Base-by-base conservation (phyloP, 2,888 invertebrate species). In the Patella ulyssiponensis region DNA sequence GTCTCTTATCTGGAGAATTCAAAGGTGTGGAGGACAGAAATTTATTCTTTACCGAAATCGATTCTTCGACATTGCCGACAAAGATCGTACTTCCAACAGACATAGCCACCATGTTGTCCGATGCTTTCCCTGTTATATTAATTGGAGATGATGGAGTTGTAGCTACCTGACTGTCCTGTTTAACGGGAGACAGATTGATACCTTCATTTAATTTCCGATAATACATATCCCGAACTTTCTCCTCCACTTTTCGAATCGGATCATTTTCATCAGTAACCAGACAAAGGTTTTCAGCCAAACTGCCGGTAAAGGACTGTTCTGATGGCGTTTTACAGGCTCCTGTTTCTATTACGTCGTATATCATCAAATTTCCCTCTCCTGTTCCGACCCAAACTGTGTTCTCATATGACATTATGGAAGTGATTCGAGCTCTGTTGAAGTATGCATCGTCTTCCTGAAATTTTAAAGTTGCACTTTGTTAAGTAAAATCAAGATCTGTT, bases 341-440 rank as follows among this genome's bases (percentile, higher is more conserved):
- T 56, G 80, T 79, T 64, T 86, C 86, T 23, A 84, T 72, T 9
- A 89, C 80, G 74, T 91, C 91, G 79, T 91, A 92, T 52, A 91
- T 89, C 75, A 90, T 88, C 44, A 92, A 83, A 77, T 89, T 92
- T 23, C 93, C 93, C 81, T 93, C 92, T 2, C 92, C 92, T 5
- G 93, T 93, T 9, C 93, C 93, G 11, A 93, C 90, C 92, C 93
- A 92, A 17, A 93, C 88, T 7, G 88, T 85, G 77, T 90, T 86
- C 64, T 90, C 90, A 75, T 90, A 85, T 54, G 91, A 91, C 71
- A 92, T 85, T 15, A 92, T 85, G 53, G 92, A 88, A 15, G 92
- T 92, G 69, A 93, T 90, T 17, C 92, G 87, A 7, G 89, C 87
- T 52, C 86, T 82, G 83, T 91, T 91, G 82, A 91, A 89, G 69